Evolutionary conservation across 2,888 invertebrate genomes (phyloP).

Genomic region (Epicampocera succincta): DNA sequence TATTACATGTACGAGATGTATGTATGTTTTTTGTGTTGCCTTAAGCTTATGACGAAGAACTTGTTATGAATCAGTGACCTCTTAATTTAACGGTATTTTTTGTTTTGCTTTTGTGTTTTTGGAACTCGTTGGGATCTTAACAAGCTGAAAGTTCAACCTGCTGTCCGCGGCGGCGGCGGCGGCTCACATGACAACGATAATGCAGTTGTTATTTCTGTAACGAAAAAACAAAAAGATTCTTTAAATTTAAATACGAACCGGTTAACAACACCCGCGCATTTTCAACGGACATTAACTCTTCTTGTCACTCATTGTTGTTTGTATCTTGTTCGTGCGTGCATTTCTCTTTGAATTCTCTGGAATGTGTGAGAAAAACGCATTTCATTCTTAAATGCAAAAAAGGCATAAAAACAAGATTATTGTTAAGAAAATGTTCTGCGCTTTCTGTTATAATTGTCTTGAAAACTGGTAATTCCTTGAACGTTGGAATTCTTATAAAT

Average conservation of each 20-base stretch:
- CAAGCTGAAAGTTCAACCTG: conserved; percentile 54
- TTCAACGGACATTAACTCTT: neutral
- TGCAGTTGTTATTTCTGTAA: conserved; percentile 5
- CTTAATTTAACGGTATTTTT: conserved; percentile 62
- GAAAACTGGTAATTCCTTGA: no score
- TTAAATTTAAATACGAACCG: conserved; percentile 61
- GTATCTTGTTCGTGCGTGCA: neutral
- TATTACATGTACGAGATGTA: neutral
- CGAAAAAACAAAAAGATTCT: conserved; percentile 34
- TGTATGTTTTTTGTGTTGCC: neutral
- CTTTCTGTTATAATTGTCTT: no score
- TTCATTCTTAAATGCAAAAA: no score
- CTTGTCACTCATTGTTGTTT: no score
- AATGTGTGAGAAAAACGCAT: conserved; percentile 44
- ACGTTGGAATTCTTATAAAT: no score
- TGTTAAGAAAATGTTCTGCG: neutral
- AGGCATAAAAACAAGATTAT: no score
- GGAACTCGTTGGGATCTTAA: conserved; percentile 14
- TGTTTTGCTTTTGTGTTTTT: neutral
- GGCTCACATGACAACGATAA: conserved; percentile 4
- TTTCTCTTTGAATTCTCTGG: conserved; percentile 12
- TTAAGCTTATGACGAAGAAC: conserved; percentile 46
- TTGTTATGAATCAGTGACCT: conserved; percentile 64
- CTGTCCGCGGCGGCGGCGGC: conserved; percentile 8
- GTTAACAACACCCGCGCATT: conserved; percentile 63